A percentile compares a stretch with the other conserved stretches of the same genome.
These are phyloP conservation scores for Megaceryle alcyon DNA, from an alignment of 2,797 vertebrate genomes.

Conservation along the genomic window DNA sequence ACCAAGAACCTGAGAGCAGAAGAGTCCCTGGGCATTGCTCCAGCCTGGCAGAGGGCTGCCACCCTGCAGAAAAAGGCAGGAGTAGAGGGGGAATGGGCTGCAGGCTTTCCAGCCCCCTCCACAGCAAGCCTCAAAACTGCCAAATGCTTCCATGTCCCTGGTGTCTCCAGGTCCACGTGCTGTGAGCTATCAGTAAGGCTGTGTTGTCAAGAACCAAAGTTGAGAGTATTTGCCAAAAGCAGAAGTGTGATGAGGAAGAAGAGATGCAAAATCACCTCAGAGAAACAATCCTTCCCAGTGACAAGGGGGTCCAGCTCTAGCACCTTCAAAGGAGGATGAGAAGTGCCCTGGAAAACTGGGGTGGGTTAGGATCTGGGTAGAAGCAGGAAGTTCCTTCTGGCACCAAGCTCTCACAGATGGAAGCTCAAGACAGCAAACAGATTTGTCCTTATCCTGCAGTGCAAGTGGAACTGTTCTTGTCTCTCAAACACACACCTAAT, in stretches of 20 bases:
- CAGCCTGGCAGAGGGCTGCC: neutral
- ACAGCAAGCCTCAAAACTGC: too few species aligned
- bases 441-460: neutral
- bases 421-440: neutral
- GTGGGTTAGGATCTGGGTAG: neutral
- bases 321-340: neutral
- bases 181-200: neutral
- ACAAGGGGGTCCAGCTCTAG: neutral
- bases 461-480: constrained; percentile 4
- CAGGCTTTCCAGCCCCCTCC: neutral
- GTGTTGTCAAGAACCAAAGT: neutral
- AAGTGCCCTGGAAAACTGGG: neutral
- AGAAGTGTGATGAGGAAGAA: neutral
- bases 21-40: neutral
- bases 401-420: neutral
- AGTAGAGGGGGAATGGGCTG: neutral
- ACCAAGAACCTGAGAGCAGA: neutral
- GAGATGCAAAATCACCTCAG: neutral
- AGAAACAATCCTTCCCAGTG: neutral
- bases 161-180: neutral
- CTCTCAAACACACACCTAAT: constrained; percentile 47
- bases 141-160: neutral
- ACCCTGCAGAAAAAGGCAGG: neutral
- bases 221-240: neutral
- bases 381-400: neutral